Base-by-base conservation (phyloP, 2,888 invertebrate species). In the Agrotis exclamationis region DNA sequence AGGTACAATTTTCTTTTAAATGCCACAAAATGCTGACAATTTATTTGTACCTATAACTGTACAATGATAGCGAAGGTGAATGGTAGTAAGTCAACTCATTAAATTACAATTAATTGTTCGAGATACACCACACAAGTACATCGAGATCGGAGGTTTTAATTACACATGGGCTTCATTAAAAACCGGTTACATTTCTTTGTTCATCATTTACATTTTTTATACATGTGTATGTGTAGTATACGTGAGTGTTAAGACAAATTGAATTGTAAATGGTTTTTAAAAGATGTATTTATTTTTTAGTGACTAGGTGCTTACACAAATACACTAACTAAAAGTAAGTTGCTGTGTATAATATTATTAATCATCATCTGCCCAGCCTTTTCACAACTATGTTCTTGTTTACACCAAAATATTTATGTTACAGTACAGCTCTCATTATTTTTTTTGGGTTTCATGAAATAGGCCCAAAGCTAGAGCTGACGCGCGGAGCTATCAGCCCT, bases 91-190 rank as follows among this genome's bases (percentile, higher is more conserved):
- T 18, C 45, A 54, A 44, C 50, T 82, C 74, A 83, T 76, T 79
- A 71, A 85, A 74, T 79, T 45, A 71, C 67, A 59, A 85, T 82
- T 76, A 79, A 76, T 76, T 59, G 66, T 70, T 53, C 14, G 18
- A 63, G 56, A 65, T 68, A 62, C 39, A 62, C 56, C 63, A 28
- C 22, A 54, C 53, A 69, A 68, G 13, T 48, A 66, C 48, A 64
- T 64, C 58, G 16, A 53, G 67, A 70, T 70, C 45, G 7, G n/a
- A 16, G n/a, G 45, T 59, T 59, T 63, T 72, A 56, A 68, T 69
- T 65, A 65, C 50, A 48, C 39, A 65, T 65, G 39, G 20, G 39
- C 33, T 70, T 60, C 18, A 56, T 57, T 70, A 53, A 51, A 45
- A 58, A 33, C 22, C 54, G 4, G 48, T 63, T 54, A 13, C 22